Evolutionary conservation across 2,113 vertebrate genomes (phyloP), one percentile per base, ranked within the genome.

Genomic region (Plectropomus leopardus): DNA sequence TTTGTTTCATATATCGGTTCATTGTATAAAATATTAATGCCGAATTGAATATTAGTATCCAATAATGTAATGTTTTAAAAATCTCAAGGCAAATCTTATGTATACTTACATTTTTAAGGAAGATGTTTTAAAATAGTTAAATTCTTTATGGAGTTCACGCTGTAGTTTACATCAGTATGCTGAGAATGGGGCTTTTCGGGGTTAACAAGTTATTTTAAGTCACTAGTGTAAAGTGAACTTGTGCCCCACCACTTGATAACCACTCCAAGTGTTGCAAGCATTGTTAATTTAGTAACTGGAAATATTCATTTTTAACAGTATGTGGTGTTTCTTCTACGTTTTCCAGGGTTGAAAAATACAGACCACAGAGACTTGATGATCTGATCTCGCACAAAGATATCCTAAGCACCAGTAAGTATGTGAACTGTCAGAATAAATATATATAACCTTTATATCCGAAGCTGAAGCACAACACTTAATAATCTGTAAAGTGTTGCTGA

Each of bases 351-450:
- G 98, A 99, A 87, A 99, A 99, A 73, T 99, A 99, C 91, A 96
- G 98, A 70, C 98, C 98, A 1, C 96, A 98, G 84, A 96, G 90
- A 1, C 93, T 99, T 15, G 94, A 95, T 66, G 98, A 99, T 61
- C 92, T 99, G 86, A 98, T 99, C 86, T 99, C 98, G 13, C 98
- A 99, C 86, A 94, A 91, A 89, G 98, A 99, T 73, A 98, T 99
- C 78, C 92, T 99, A 42, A 96, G 88, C 86, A 99, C 97, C 83
- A 97, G 97, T 99, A 93, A 95, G 95, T 86, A 69, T 76, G 17
- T 40, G 7, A 1, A 44, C n/a, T 36, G 3, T 0, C 7, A 17
- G 0, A 48, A 17, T 68, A 58, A 17, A 23, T 7, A 13, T 7
- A 13, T 10, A 19, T n/a, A 36, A 44, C 14, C 23, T 15, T 55